These are phyloP conservation scores for Lucifuga dentata DNA, from an alignment of 2,113 vertebrate genomes.

Conservation along the genomic window DNA sequence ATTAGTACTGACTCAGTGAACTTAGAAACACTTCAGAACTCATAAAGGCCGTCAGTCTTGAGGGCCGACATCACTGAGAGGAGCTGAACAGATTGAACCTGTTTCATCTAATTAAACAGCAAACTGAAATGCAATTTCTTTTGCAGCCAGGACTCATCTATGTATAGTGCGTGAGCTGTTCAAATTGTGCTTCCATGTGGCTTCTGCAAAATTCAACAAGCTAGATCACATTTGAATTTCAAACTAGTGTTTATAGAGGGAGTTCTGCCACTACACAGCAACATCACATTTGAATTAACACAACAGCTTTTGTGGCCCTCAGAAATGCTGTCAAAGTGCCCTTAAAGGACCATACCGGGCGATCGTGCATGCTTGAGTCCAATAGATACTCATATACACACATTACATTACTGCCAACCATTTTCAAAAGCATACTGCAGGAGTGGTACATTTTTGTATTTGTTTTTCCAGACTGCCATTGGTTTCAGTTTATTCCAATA, in stretches of 20 bases:
- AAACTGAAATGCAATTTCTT: conserved; percentile 18
- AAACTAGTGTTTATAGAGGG: neutral
- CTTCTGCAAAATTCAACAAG: conserved; percentile 1
- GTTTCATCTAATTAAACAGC: conserved; percentile 44
- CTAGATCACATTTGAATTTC: neutral
- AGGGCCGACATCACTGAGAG: conserved; percentile 11
- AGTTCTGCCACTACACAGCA: neutral
- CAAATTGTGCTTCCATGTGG: neutral
- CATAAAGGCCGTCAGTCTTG: conserved; percentile 33
- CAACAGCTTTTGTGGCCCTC: neutral
- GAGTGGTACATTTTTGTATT: too few relatives aligned
- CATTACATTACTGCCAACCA: too few relatives aligned
- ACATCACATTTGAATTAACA: neutral
- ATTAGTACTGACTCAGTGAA: conserved; percentile 20
- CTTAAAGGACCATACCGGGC: too few relatives aligned
- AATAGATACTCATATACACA: too few relatives aligned
- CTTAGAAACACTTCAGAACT: conserved; percentile 17
- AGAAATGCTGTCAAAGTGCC: neutral
- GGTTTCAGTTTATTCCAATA: too few relatives aligned
- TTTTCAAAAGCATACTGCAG: too few relatives aligned
- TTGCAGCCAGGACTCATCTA: neutral
- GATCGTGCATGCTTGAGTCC: too few relatives aligned
- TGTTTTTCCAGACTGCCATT: too few relatives aligned
- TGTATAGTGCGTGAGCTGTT: neutral
- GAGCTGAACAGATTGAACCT: conserved; percentile 31